These are phyloP conservation scores for Polypedilum pembai DNA, from an alignment of 1,140 invertebrate species.

Conservation along the genomic window DNA sequence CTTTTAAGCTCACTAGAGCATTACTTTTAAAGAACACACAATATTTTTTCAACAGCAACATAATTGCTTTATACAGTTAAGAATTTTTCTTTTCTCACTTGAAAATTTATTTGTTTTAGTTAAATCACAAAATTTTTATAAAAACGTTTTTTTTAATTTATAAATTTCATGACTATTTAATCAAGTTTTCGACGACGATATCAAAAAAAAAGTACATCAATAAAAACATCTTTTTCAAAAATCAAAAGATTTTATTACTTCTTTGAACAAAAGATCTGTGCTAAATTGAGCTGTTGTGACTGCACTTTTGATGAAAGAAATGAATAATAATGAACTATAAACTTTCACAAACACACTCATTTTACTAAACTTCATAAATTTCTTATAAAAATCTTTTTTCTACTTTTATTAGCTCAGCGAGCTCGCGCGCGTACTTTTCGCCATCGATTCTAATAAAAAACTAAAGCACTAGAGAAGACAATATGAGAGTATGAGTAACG, in stretches of 20 bases:
- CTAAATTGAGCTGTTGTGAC: conserved; percentile 30
- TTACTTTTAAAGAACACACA: too few species aligned
- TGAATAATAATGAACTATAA: conserved; percentile 15
- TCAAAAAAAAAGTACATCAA: too few species aligned
- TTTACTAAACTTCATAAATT: not conserved
- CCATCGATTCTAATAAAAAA: not conserved
- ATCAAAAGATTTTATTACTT: not conserved
- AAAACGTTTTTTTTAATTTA: too few species aligned
- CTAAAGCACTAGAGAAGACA: not conserved
- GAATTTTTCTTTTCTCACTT: too few species aligned
- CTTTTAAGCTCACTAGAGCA: too few species aligned
- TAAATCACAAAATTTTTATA: too few species aligned
- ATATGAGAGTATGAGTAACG: not conserved
- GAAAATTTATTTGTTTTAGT: too few species aligned
- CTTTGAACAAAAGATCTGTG: not conserved
- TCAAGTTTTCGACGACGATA: too few species aligned
- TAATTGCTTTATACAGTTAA: too few species aligned
- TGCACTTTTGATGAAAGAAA: not conserved
- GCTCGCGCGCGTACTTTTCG: not conserved
- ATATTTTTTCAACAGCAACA: too few species aligned
- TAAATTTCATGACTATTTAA: too few species aligned
- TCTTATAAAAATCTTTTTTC: not conserved
- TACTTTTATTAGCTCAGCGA: conserved; percentile 6
- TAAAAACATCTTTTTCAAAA: too few species aligned
- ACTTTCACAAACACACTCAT: not conserved